A percentile compares a stretch with the other conserved stretches of the same genome.
phyloP scores from a whole-genome alignment of 2,888 invertebrate species.

The Eupithecia insigniata region DNA sequence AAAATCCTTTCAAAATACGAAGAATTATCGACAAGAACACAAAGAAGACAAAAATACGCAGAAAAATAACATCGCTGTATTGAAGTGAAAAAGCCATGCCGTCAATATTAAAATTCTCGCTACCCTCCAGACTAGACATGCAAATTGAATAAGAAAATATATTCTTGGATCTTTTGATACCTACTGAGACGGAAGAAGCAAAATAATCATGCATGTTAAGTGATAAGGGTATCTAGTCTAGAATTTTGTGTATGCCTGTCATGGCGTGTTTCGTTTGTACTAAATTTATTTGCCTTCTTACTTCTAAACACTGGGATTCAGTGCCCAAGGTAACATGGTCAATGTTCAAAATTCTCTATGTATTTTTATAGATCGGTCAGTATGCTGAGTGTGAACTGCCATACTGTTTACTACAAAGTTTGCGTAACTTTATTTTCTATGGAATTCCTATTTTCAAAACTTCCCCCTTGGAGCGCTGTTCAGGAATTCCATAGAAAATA shows the following conservation, averaged over 20 bases:
- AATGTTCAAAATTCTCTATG: too few species aligned
- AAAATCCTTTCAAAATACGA: background rate
- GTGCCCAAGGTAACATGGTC: too few species aligned
- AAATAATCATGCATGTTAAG: background rate
- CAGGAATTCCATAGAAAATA: too few species aligned
- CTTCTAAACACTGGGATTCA: too few species aligned
- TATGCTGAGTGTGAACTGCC: too few species aligned
- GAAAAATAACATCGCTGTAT: background rate
- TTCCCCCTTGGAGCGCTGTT: too few species aligned
- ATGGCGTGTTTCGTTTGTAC: background rate
- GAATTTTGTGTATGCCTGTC: background rate
- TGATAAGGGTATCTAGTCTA: background rate
- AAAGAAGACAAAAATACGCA: background rate
- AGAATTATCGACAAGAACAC: background rate
- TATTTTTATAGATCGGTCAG: too few species aligned
- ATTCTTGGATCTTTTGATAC: background rate
- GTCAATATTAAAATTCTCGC: constrained; percentile 1
- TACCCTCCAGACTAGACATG: background rate
- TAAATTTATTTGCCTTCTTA: background rate
- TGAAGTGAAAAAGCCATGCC: background rate
- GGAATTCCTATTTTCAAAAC: too few species aligned
- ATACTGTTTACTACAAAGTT: too few species aligned
- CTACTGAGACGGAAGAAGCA: background rate
- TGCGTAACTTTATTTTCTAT: too few species aligned
- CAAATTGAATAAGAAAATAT: background rate